phyloP scores from a whole-genome alignment of 2,797 vertebrate species.

The Rhinogobio ventralis region DNA sequence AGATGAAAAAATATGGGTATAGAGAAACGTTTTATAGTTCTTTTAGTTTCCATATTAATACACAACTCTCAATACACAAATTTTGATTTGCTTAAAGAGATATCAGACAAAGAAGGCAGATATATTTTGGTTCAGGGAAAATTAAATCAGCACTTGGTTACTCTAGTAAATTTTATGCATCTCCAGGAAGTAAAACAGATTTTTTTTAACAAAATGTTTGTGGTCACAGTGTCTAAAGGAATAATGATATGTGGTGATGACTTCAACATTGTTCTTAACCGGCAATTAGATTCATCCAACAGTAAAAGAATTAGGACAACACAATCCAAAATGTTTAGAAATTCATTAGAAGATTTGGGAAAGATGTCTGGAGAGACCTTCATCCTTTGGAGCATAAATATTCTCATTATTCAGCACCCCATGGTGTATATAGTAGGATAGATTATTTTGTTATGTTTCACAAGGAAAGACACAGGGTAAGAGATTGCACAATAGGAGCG shows the following conservation, averaged over 20 bases:
- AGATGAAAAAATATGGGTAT: not conserved
- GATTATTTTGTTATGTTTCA: too few species aligned
- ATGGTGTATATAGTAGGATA: not conserved
- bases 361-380: not conserved
- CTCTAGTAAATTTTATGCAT: not conserved
- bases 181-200: not conserved
- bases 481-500: not conserved
- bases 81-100: not conserved
- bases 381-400: not conserved
- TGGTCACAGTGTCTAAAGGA: not conserved
- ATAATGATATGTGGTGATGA: not conserved
- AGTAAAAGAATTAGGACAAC: not conserved
- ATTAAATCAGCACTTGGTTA: not conserved
- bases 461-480: not conserved
- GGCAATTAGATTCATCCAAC: not conserved
- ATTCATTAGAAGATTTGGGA: not conserved
- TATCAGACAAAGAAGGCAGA: not conserved
- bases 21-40: not conserved
- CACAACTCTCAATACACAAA: not conserved
- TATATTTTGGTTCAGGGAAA: not conserved
- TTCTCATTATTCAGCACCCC: not conserved
- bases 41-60: not conserved
- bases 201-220: not conserved
- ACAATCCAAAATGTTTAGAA: not conserved
- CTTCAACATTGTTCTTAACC: not conserved